Percentiles rank a stretch among this genome's conserved stretches.
phyloP scores from a whole-genome alignment of 2,797 vertebrate genomes.

The Fratercula arctica region DNA sequence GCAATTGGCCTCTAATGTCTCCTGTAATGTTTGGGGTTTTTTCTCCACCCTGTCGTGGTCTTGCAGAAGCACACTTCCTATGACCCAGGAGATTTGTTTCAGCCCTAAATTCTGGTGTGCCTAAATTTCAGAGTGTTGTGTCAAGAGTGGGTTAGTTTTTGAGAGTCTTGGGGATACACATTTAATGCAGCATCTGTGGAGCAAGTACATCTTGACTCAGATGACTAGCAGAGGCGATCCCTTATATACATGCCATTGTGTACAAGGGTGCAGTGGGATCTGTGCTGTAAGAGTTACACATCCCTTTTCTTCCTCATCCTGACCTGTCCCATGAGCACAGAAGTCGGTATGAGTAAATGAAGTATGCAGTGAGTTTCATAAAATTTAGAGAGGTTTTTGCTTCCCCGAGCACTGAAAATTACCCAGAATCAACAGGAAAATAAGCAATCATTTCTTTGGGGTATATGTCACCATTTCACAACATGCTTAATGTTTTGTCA shows the following conservation, averaged over 20 bases:
- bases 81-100: background rate
- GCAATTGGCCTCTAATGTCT: background rate
- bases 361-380: background rate
- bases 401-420: background rate
- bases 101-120: background rate
- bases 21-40: background rate
- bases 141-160: background rate
- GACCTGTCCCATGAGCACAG: background rate
- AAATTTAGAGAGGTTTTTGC: background rate
- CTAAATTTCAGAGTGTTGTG: background rate
- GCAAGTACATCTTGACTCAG: background rate
- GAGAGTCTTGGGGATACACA: background rate
- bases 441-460: background rate
- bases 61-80: background rate
- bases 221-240: background rate
- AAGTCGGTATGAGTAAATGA: background rate
- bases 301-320: background rate
- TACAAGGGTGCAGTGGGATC: background rate
- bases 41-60: background rate
- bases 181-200: background rate
- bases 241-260: rapidly evolving
- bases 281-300: background rate
- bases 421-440: background rate
- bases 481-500: background rate
- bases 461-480: slow-evolving; percentile 33